Conservation (phyloP, 2,797 vertebrate genomes). For the Tragopan temminckii region DNA sequence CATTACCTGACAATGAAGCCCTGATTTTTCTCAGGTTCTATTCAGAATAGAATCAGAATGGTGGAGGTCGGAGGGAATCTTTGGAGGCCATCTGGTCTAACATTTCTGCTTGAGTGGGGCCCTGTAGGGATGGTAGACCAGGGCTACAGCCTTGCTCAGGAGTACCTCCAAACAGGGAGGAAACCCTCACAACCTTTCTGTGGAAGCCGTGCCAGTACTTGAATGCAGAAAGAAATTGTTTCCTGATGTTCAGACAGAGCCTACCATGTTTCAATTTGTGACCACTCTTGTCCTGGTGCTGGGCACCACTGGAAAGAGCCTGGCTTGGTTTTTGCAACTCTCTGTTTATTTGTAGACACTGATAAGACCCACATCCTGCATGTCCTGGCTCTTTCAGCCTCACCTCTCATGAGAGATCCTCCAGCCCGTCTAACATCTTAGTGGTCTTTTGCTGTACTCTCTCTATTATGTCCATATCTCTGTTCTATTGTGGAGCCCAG, state of each 20-base stretch:
- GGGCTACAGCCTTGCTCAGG: background rate
- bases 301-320: background rate
- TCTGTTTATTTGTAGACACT: background rate
- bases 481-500: no score
- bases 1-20: background rate
- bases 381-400: no score
- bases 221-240: no score
- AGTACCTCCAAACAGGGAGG: background rate
- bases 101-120: background rate
- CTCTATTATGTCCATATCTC: no score
- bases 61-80: background rate
- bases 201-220: background rate
- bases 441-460: no score
- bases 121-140: background rate
- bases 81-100: background rate
- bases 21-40: background rate
- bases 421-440: no score
- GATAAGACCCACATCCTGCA: no score
- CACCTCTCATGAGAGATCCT: no score
- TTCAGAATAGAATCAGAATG: background rate
- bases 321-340: background rate
- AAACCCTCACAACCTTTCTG: background rate
- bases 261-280: background rate
- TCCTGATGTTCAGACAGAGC: background rate
- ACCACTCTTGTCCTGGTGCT: background rate